Evolutionary conservation across 1,140 invertebrate genomes (phyloP), one percentile per base, ranked within the genome.

Genomic region (Ceratosolen fusciceps): DNA sequence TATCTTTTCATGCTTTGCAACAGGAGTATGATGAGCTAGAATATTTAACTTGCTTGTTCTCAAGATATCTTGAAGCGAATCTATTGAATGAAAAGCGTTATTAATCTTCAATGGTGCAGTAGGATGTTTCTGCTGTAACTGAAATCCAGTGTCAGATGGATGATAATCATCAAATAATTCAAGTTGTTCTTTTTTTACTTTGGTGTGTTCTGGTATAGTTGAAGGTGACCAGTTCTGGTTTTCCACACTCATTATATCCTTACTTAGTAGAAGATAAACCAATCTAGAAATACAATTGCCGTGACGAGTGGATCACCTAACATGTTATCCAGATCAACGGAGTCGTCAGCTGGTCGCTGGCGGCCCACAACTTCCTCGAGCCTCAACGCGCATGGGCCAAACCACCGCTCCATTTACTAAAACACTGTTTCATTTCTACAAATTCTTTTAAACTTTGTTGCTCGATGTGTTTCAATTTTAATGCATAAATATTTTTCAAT

Each of bases 1-100:
- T 80, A 91, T 89, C 79, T 91, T 91, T 67, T 90, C 89, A 74
- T 87, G 85, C 70, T 90, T 90, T 31, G 82, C 82, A 47, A 83
- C 82, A 74, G 86, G 68, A 56, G 82, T 82, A 73, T 87, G 85
- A 79, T 88, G 86, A 58, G 84, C 65, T 74, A 86, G 77, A 52
- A 81, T 83, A 34, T 86, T 83, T 60, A 89, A 86, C 77, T 89
- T 90, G 9, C 83, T 83, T 10, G 86, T 81, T 31, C 62, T 80
- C 5, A 90, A 83, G 65, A 90, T 85, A 47, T 89, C 87, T 58
- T 89, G 87, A 43, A 90, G 81, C 39, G 86, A 79, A 74, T 89
- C 86, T 19, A 74, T 80, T 49, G 84, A 83, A 73, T 89, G 87
- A 81, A 87, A 90, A 34, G 87, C 89, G 80, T 90, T 90, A 49